These are phyloP conservation scores for Agapostemon virescens DNA, from an alignment of 2,888 invertebrate genomes.

Conservation along the genomic window DNA sequence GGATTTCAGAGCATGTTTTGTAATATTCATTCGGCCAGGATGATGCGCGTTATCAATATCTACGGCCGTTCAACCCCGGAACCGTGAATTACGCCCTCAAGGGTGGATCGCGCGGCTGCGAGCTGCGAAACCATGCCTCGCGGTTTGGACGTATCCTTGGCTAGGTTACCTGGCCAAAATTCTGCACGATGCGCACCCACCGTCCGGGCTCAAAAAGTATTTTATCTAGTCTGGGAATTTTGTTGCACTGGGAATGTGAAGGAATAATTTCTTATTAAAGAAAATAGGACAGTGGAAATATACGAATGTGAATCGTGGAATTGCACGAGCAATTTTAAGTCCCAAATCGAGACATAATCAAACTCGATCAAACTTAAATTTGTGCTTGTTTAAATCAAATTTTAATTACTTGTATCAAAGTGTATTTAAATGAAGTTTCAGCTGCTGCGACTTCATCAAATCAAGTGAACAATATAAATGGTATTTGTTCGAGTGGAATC, in stretches of 20 bases:
- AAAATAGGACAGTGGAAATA: too few species aligned
- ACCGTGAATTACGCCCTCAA: background rate
- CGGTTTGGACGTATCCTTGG: slow-evolving; percentile 20
- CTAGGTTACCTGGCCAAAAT: background rate
- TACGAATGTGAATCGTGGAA: background rate
- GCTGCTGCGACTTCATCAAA: too few species aligned
- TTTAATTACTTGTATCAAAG: too few species aligned
- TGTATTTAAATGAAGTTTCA: too few species aligned
- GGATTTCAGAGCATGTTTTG: slow-evolving; percentile 13
- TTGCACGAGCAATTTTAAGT: too few species aligned
- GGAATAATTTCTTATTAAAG: too few species aligned
- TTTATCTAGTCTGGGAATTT: background rate
- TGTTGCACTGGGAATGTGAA: background rate
- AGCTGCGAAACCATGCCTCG: slow-evolving; percentile 1
- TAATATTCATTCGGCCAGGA: slow-evolving; percentile 31
- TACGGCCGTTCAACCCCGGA: background rate
- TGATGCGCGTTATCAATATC: slow-evolving; percentile 35
- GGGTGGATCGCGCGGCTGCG: slow-evolving; percentile 3
- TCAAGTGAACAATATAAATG: too few species aligned
- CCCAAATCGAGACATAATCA: too few species aligned
- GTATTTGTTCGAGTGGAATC: background rate
- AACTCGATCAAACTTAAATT: too few species aligned
- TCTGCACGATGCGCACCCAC: background rate
- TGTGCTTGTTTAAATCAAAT: too few species aligned
- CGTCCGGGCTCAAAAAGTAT: background rate